Evolutionary conservation across 2,113 vertebrate species (phyloP).

Genomic region (Phyllostomus discolor): DNA sequence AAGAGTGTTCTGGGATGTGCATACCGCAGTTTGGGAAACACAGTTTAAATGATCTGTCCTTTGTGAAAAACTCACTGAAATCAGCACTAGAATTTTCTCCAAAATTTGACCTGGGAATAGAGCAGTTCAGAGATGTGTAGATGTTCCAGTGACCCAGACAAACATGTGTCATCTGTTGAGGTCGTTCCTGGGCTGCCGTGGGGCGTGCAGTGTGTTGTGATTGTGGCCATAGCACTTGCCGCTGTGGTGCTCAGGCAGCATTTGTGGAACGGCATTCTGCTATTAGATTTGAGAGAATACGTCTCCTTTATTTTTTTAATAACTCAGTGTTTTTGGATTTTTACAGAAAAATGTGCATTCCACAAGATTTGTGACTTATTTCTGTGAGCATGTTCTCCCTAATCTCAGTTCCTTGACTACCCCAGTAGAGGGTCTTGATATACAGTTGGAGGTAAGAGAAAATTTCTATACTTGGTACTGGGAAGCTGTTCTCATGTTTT

Average conservation of each 20-base stretch:
- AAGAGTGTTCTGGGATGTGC: background rate
- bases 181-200: background rate
- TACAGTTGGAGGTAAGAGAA: slow-evolving; percentile 94
- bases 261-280: background rate
- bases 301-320: background rate
- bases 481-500: background rate
- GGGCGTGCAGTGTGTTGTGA: background rate
- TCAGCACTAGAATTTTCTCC: background rate
- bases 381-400: slow-evolving; percentile 96
- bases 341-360: slow-evolving; percentile 99
- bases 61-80: background rate
- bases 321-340: background rate
- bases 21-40: background rate
- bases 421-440: slow-evolving; percentile 94
- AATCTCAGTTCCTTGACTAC: slow-evolving; percentile 93
- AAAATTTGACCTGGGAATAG: background rate
- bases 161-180: background rate
- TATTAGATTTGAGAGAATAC: background rate
- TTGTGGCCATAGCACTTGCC: background rate
- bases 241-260: background rate
- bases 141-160: background rate
- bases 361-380: slow-evolving; percentile 96
- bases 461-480: background rate
- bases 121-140: background rate
- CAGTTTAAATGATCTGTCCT: background rate